These are phyloP conservation scores for Amblyornis subalaris DNA, from an alignment of 2,113 vertebrate genomes.

Conservation along the genomic window DNA sequence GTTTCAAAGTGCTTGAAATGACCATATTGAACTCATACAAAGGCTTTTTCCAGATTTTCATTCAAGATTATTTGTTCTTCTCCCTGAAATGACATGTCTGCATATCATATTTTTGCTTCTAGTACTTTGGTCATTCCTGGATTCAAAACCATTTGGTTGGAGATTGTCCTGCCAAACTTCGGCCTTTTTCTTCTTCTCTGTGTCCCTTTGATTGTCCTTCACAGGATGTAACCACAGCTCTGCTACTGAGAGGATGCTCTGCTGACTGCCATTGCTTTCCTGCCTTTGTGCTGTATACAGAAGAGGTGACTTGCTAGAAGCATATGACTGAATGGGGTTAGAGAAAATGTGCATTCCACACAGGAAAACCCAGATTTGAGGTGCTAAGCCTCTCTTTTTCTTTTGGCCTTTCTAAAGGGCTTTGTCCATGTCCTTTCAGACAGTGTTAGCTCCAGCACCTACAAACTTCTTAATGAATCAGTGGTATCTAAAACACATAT, in stretches of 20 bases:
- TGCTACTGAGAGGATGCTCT: not conserved
- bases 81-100: not conserved
- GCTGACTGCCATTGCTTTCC: not conserved
- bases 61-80: not conserved
- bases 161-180: not conserved
- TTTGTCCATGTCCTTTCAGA: not conserved
- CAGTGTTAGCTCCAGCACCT: not conserved
- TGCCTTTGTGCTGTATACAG: not conserved
- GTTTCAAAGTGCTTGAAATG: not conserved
- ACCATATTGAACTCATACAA: not conserved
- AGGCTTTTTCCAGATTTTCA: not conserved
- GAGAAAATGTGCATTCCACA: not conserved
- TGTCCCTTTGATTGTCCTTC: not conserved
- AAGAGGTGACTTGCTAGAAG: not conserved
- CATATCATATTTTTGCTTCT: not conserved
- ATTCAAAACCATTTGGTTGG: not conserved
- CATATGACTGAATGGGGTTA: not conserved
- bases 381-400: not conserved
- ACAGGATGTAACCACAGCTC: not conserved
- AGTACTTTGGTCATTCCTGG: not conserved
- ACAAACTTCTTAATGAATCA: not conserved
- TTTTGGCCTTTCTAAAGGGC: not conserved
- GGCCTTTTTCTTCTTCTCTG: not conserved
- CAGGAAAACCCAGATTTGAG: not conserved
- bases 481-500: not conserved